Evolutionary conservation across 1,140 invertebrate species (phyloP).

Genomic region (Diprion similis): DNA sequence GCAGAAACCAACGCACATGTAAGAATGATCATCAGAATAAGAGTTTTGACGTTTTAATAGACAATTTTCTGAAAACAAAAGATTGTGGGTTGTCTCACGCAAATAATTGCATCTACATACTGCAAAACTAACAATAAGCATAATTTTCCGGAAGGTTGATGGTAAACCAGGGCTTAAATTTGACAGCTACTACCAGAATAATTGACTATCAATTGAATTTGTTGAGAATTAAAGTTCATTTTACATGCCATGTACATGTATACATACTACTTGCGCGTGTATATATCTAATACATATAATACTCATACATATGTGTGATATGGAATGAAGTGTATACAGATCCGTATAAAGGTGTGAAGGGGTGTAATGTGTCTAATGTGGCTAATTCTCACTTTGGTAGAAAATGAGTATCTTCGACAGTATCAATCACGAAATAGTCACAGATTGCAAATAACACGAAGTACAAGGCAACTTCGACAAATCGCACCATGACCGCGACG

Average conservation of each 20-base stretch:
- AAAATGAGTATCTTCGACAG: background rate
- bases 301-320: background rate
- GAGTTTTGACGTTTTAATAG: no score
- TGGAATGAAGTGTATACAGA: background rate
- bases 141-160: no score
- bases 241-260: background rate
- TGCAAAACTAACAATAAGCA: no score
- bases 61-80: no score
- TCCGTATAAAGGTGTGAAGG: background rate
- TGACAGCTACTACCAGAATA: no score
- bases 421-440: background rate
- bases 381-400: background rate
- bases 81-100: no score
- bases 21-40: no score
- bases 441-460: background rate
- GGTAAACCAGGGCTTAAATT: no score
- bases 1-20: no score
- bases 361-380: background rate
- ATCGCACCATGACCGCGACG: constrained; percentile 47
- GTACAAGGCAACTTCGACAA: constrained; percentile 26
- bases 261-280: background rate
- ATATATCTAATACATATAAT: no score
- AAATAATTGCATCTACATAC: no score
- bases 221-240: background rate
- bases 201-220: no score